phyloP scores from a whole-genome alignment of 2,113 vertebrate species.

The Pteropus alecto region DNA sequence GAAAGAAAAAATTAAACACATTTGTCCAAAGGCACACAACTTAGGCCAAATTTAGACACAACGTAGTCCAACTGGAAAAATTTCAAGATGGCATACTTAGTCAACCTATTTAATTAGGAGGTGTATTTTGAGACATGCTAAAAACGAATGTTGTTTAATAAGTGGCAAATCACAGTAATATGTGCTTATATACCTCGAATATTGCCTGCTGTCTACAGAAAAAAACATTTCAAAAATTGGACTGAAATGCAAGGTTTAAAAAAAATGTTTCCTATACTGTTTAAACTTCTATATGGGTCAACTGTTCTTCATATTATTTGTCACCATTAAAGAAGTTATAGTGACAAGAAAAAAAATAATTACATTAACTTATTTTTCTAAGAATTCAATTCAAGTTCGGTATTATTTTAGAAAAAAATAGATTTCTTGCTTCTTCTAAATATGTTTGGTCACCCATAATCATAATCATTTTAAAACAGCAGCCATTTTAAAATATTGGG shows the following conservation, averaged over 20 bases:
- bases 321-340: neutral
- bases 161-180: neutral
- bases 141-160: neutral
- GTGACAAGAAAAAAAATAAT: constrained; percentile 20
- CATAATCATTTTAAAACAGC: constrained; percentile 34
- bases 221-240: neutral
- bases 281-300: neutral
- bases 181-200: neutral
- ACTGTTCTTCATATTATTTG: neutral
- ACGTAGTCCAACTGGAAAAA: neutral
- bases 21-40: neutral
- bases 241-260: neutral
- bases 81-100: neutral
- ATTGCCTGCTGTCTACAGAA: neutral
- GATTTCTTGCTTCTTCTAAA: constrained; percentile 28
- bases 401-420: constrained; percentile 45
- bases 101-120: neutral
- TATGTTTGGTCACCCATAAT: constrained; percentile 4
- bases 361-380: constrained; percentile 19
- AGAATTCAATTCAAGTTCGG: constrained; percentile 2
- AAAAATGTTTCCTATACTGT: neutral
- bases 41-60: neutral
- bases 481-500: constrained; percentile 49
- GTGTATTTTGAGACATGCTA: neutral
- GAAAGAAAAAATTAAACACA: neutral